phyloP scores from a whole-genome alignment of 2,888 invertebrate genomes.

The Tridacna crocea region DNA sequence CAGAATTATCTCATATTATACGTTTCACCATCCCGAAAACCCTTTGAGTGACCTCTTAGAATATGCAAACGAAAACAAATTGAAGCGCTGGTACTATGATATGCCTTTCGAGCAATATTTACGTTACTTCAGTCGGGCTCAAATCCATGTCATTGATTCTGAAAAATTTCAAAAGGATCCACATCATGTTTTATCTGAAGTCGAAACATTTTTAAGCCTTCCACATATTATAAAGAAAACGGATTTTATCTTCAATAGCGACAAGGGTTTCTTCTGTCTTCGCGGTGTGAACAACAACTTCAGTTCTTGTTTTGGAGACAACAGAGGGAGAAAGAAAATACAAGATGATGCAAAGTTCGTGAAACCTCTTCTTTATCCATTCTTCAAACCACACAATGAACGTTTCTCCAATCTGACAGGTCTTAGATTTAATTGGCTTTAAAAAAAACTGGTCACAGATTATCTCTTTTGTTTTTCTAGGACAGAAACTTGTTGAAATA shows the following conservation, averaged over 20 bases:
- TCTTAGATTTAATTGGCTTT: constrained; percentile 93
- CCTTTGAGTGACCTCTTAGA: too few species aligned
- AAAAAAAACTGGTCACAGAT: too few species aligned
- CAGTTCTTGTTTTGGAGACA: constrained; percentile 92
- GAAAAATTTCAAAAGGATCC: constrained; percentile 73
- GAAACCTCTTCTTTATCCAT: constrained; percentile 43
- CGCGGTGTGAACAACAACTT: constrained; percentile 82
- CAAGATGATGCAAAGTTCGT: background rate
- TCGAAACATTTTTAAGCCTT: constrained; percentile 76
- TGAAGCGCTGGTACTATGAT: constrained; percentile 69
- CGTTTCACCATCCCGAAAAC: constrained; percentile 83
- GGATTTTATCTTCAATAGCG: constrained; percentile 97
- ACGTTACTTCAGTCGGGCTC: constrained; percentile 94
- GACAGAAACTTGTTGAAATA: too few species aligned
- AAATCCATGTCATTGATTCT: constrained; percentile 94
- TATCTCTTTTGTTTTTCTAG: too few species aligned
- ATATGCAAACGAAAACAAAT: too few species aligned
- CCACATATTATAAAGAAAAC: constrained; percentile 84
- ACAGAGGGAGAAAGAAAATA: constrained; percentile 87
- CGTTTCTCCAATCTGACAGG: constrained; percentile 91
- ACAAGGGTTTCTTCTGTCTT: constrained; percentile 97
- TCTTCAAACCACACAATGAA: constrained; percentile 79
- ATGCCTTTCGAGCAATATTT: constrained; percentile 95
- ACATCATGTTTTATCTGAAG: constrained; percentile 65
- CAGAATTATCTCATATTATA: constrained; percentile 97